Percentiles rank a stretch among this genome's conserved stretches.
phyloP scores from a whole-genome alignment of 2,888 invertebrate species.

The Cantharis lateralis region DNA sequence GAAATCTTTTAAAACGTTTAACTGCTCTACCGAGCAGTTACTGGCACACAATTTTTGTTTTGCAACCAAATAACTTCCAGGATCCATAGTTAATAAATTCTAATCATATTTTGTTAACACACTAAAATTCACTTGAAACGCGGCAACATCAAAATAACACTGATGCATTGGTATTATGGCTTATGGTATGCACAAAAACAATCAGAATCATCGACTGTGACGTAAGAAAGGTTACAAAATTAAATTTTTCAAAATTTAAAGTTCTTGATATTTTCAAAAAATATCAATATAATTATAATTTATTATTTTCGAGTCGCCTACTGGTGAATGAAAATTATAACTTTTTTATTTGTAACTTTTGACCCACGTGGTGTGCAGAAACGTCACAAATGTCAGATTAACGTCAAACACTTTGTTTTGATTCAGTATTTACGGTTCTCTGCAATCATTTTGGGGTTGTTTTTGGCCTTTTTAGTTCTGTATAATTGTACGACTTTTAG shows the following conservation, averaged over 20 bases:
- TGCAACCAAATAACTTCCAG: neutral
- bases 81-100: neutral
- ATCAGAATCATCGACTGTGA: neutral
- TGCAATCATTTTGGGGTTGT: neutral
- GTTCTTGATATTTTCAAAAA: neutral
- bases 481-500: neutral
- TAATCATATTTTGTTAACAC: neutral
- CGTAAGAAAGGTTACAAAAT: neutral
- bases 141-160: neutral
- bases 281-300: neutral
- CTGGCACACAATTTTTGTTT: neutral
- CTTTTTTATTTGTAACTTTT: neutral
- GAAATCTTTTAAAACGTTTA: slow-evolving; percentile 15
- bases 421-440: too few relatives aligned
- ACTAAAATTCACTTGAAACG: neutral
- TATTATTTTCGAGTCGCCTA: neutral
- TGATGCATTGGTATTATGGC: too few relatives aligned
- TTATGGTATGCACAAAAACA: too few relatives aligned
- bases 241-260: neutral
- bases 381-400: neutral
- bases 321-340: neutral
- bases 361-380: neutral
- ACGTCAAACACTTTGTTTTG: neutral
- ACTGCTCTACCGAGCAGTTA: neutral
- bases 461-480: neutral